Conservation (phyloP, 1,140 invertebrate genomes). For the Heliconius hermathena region DNA sequence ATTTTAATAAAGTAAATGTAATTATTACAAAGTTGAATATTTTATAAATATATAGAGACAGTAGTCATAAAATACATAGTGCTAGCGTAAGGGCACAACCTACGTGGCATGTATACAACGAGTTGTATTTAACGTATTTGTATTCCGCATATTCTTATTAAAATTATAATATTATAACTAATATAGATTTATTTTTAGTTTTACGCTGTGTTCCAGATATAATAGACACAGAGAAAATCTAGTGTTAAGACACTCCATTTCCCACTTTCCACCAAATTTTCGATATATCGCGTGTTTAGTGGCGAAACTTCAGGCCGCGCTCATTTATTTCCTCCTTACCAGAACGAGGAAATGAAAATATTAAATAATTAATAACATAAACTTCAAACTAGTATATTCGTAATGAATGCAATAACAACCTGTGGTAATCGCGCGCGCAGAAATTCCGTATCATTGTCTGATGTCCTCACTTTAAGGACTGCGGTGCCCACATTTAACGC, state of each 20-base stretch:
- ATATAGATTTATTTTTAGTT: no score
- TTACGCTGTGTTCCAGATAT: no score
- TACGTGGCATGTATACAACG: neutral
- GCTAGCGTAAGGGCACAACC: neutral
- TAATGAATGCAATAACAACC: constrained; percentile 43
- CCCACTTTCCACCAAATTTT: no score
- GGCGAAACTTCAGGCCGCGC: no score
- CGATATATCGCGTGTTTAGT: no score
- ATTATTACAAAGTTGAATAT: neutral
- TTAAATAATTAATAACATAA: no score
- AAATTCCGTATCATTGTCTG: constrained; percentile 67
- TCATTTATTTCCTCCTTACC: no score
- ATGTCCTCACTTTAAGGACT: constrained; percentile 58
- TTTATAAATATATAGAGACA: neutral
- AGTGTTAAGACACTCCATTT: no score
- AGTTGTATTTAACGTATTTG: neutral
- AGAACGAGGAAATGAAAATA: no score
- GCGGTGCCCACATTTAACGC: constrained; percentile 64
- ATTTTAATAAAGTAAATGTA: constrained; percentile 3
- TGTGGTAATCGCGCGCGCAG: constrained; percentile 71
- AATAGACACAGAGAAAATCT: no score
- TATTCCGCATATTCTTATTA: neutral
- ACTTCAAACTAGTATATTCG: neutral
- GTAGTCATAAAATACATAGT: neutral
- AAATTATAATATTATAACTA: no score